phyloP scores from a whole-genome alignment of 2,888 invertebrate genomes.

The Drosophila merina region DNA sequence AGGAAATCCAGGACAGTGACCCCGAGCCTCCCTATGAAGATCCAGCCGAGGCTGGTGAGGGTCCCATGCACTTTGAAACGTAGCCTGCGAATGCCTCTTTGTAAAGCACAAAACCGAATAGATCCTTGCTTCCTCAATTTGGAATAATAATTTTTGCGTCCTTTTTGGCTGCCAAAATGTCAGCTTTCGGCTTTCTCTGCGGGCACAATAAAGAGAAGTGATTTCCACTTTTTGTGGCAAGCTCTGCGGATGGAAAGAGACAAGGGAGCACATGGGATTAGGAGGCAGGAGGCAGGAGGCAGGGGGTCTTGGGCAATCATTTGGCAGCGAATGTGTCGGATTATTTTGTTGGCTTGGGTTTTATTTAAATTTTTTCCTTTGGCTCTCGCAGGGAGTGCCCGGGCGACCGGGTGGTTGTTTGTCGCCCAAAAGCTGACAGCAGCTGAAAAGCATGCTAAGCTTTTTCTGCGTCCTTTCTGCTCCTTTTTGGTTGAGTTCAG shows the following conservation, averaged over 20 bases:
- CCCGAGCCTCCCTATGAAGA: neutral
- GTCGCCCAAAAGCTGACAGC: conserved; percentile 72
- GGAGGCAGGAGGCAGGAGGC: conserved; percentile 35
- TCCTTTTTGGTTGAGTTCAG: conserved; percentile 16
- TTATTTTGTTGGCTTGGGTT: conserved; percentile 69
- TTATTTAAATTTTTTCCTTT: conserved; percentile 64
- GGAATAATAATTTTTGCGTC: conserved; percentile 34
- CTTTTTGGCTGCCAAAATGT: conserved; percentile 37
- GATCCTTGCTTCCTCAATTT: conserved; percentile 57
- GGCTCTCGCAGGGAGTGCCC: conserved; percentile 15
- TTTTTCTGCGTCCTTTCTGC: conserved; percentile 22
- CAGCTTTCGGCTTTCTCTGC: conserved; percentile 41
- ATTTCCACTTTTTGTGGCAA: conserved; percentile 57
- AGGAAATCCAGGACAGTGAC: neutral
- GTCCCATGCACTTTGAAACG: neutral
- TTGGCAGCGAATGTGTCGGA: conserved; percentile 76
- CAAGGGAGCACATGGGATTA: conserved; percentile 57
- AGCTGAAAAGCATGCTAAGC: conserved; percentile 66
- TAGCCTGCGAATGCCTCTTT: neutral
- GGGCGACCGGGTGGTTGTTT: conserved; percentile 37
- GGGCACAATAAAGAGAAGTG: conserved; percentile 69
- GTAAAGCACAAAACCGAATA: conserved; percentile 4
- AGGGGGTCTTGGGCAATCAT: conserved; percentile 61
- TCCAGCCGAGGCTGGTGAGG: too few relatives aligned
- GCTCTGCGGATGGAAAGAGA: conserved; percentile 10